A percentile compares a stretch with the other conserved stretches of the same genome.
Conservation (phyloP, 2,888 invertebrate species). For the Polymixis lichenea region DNA sequence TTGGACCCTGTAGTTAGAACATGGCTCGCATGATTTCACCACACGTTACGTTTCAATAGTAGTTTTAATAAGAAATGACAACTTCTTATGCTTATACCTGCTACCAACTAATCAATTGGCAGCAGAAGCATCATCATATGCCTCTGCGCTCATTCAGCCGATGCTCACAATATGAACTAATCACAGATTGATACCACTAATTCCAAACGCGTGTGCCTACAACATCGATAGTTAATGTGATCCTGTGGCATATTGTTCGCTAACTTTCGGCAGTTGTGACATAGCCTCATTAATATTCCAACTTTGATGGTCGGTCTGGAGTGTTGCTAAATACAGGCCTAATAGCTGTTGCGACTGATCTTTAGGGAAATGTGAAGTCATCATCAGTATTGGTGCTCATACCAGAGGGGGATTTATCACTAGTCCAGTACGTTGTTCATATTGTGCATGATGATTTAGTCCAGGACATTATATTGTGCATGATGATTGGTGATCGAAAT, state of each 20-base stretch:
- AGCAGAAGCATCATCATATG: no score
- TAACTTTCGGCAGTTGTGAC: slow-evolving; percentile 43
- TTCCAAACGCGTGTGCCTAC: slow-evolving; percentile 33
- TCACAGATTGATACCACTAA: slow-evolving; percentile 43
- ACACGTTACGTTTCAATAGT: no score
- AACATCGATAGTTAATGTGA: slow-evolving; percentile 45
- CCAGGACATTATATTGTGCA: no score
- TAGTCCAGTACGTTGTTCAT: not conserved
- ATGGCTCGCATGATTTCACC: no score
- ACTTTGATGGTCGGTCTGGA: slow-evolving; percentile 33
- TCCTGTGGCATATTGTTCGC: slow-evolving; percentile 47
- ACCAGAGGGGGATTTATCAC: not conserved
- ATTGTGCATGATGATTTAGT: no score
- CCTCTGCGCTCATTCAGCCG: not conserved
- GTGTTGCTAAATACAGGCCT: slow-evolving; percentile 42
- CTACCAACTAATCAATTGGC: no score
- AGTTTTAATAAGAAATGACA: no score
- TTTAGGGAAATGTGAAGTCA: slow-evolving; percentile 24
- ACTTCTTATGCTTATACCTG: no score
- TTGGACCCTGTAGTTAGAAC: not conserved
- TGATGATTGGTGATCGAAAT: not conserved
- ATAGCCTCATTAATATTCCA: slow-evolving; percentile 53
- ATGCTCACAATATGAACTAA: slow-evolving; percentile 2
- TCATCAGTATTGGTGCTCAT: not conserved
- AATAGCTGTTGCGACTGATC: slow-evolving; percentile 36